Evolutionary conservation across 2,797 vertebrate genomes (phyloP), one percentile per base, ranked within the genome.

Genomic region (Propithecus perrieri): DNA sequence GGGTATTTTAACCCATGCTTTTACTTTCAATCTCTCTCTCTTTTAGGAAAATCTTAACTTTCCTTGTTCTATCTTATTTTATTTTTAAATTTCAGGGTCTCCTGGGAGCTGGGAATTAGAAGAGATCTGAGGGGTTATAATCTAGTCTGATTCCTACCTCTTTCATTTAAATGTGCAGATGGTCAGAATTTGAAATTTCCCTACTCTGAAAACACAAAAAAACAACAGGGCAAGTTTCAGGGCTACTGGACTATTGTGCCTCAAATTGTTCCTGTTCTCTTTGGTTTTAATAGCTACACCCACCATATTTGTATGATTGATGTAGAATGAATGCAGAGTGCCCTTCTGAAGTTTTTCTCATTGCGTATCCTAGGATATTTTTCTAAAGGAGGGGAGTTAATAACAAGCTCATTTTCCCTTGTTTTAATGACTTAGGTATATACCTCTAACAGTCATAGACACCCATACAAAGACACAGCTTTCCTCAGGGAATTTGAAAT

Each of bases 401-500:
- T 35, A 76, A 71, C 55, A 89, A 84, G n/a, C 38, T 95, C 57
- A 43, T 86, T 96, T 93, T 41, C 20, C n/a, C 61, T 46, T 57
- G 4, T 95, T 86, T 92, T 94, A 84, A 69, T 46, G 81, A 63
- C 33, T 59, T 59, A 78, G 30, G 55, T 53, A 0, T 91, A 74
- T 96, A 85, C 69, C 24, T 59, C n/a, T 46, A 65, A 55, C 30
- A 80, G 7, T 83, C 13, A 84, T 10, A 85, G 38, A 61, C 96
- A 53, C 43, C 84, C 96, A 85, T 75, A 87, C 5, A 6, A 91
- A 89, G 55, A 85, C n/a, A 24, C 48, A 48, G 15, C 67, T 92
- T 92, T 94, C 75, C 91, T 84, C 53, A 53, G 95, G 90, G 93
- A 38, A 91, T 97, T 95, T 84, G 72, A 85, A 89, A 87, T 50